Evolutionary conservation across 2,888 invertebrate species (phyloP), one percentile per base, ranked within the genome.

Genomic region (Drosophila rellima): DNA sequence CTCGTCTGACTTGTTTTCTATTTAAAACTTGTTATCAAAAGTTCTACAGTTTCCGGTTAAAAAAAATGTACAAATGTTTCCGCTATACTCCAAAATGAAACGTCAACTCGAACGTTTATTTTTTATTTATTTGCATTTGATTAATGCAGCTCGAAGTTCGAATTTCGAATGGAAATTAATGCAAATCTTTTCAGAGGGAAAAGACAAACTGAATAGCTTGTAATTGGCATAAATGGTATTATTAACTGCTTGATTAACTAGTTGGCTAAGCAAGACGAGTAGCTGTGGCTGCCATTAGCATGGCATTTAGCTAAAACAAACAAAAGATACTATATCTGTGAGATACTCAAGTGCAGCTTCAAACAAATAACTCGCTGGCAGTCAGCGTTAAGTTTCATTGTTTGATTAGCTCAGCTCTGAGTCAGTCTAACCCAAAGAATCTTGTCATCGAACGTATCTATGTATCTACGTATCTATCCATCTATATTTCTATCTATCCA

Each of bases 1-100:
- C n/a, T 33, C 47, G 23, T 33, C 48, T 39, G 45, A 42, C 47
- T 44, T 39, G 48, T 42, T 61, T 48, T 55, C 20, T 23, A 39
- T 31, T 63, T 20, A 18, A 74, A 78, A 74, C 77, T 55, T 55
- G 78, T 72, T 77, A 56, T 60, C 60, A 72, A 77, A 75, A 50
- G 67, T 77, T 78, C 77, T 70, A 64, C 60, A 61, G 66, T 78
- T 77, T 77, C 77, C 77, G 74, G 78, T 51, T 35, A 40, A 66
- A 39, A 48, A 48, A 20, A 20, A 56, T 23, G 33, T 35, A 4
- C 33, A 56, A 70, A 67, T 64, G 61, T 62, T 66, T 70, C 65
- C 74, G 71, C 61, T 51, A 44, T 52, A 20, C 45, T 15, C 59
- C 52, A 33, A 47, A 61, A 39, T 23, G 44, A 31, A 48, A 31